Conservation (phyloP, 2,888 invertebrate species). For the Pheosia tremula region DNA sequence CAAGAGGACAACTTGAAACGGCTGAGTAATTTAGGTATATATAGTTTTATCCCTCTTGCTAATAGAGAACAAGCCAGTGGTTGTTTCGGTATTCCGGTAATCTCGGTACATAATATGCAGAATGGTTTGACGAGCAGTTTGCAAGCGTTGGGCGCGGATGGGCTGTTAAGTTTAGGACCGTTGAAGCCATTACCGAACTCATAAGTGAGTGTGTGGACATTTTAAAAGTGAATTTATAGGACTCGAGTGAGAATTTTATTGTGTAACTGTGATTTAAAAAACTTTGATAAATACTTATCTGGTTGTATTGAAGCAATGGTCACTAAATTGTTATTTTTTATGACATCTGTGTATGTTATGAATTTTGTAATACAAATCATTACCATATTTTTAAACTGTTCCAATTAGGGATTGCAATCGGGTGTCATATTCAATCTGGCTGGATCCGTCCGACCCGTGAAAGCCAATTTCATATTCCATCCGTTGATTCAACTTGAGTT, state of each 20-base stretch:
- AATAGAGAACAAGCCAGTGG: constrained; percentile 86
- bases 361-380: too few relatives aligned
- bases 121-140: constrained; percentile 84
- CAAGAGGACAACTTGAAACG: constrained; percentile 87
- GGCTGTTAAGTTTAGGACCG: constrained; percentile 89
- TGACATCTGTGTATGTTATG: too few relatives aligned
- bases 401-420: too few relatives aligned
- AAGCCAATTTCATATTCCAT: too few relatives aligned
- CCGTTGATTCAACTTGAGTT: too few relatives aligned
- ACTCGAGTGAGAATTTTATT: constrained; percentile 8
- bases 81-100: constrained; percentile 89
- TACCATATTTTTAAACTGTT: too few relatives aligned
- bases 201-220: constrained; percentile 36
- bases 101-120: constrained; percentile 86
- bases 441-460: too few relatives aligned
- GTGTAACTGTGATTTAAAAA: constrained; percentile 26
- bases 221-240: constrained; percentile 4
- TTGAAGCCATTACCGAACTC: constrained; percentile 84
- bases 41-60: constrained; percentile 89
- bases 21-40: constrained; percentile 87
- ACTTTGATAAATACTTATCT: not conserved
- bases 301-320: not conserved
- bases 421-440: too few relatives aligned
- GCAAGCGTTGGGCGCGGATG: constrained; percentile 88
- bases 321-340: not conserved